Conservation (phyloP, 1,140 invertebrate species). For the Lordiphosa collinella region DNA sequence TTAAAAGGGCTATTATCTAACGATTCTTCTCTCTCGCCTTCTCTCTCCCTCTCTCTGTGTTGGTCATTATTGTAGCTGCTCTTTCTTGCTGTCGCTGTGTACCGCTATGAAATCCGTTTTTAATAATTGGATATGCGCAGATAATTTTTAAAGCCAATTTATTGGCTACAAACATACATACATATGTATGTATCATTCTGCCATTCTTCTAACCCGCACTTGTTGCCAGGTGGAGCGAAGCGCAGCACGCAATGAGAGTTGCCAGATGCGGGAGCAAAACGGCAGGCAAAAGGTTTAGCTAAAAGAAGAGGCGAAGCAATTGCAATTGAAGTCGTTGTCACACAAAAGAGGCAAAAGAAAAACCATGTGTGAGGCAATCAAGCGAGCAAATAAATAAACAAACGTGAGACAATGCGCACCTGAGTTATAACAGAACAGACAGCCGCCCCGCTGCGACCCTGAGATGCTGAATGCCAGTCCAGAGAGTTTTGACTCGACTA, state of each 20-base stretch:
- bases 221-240: slow-evolving; percentile 37
- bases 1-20: slow-evolving; percentile 12
- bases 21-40: not conserved
- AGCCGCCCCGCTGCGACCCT: slow-evolving; percentile 12
- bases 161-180: slow-evolving; percentile 22
- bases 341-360: slow-evolving; percentile 1
- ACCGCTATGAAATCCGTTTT: slow-evolving; percentile 29
- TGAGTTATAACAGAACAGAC: slow-evolving; percentile 44
- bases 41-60: not conserved
- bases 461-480: slow-evolving; percentile 21
- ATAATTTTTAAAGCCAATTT: slow-evolving; percentile 58
- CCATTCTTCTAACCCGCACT: slow-evolving; percentile 22
- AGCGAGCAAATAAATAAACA: slow-evolving; percentile 70
- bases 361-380: slow-evolving; percentile 52
- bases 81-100: slow-evolving; percentile 7
- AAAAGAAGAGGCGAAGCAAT: not conserved
- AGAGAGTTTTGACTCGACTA: slow-evolving; percentile 28
- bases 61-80: slow-evolving; percentile 14
- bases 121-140: slow-evolving; percentile 47
- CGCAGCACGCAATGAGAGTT: slow-evolving; percentile 22
- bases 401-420: slow-evolving; percentile 73
- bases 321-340: slow-evolving; percentile 32
- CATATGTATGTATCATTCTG: not conserved
- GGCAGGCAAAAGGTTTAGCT: not conserved
- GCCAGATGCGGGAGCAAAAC: no score